Base-by-base conservation (phyloP, 2,888 invertebrate species). In the Polymixis lichenea region DNA sequence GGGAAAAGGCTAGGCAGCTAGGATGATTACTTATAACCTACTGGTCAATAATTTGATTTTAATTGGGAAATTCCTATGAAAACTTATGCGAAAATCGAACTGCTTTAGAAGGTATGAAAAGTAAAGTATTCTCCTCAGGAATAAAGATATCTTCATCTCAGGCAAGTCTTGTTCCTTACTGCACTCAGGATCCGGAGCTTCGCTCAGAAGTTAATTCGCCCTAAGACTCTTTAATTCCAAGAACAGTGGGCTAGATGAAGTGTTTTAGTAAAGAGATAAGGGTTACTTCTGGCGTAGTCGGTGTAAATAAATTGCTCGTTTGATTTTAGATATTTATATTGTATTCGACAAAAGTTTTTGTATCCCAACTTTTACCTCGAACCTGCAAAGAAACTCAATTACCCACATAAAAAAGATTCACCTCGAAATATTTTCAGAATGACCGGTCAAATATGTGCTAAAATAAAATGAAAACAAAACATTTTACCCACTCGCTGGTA, bases 381-480 rank as follows among this genome's bases (percentile, higher is more conserved):
- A 61, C 49, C 60, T 75, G 69, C 62, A 77, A 64, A 86, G 11
- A 46, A 71, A 69, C 43, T 74, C 53, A 78, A 71, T 82, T 71
- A 67, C 56, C 22, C 19, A 25, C 62, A 60, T 76, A 67, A 67
- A 84, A 83, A 65, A 60, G 73, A 55, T 56, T 71, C 85, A 84
- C 74, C 75, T 84, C 72, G 68, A 53, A 78, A 81, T 86, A 84
- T 86, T 81, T 80, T 67, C 75, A 78, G 83, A 86, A 80, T 83
- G 87, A 87, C 87, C 83, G 83, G 83, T 87, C 78, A 88, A 84
- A 80, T 69, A 87, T 78, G 75, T 73, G 73, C 80, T 72, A 66
- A 77, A 87, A 79, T 78, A 80, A 86, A 72, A 79, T 74, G 69
- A 83, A 86, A 87, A 86, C 86, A 83, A 87, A 86, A 86, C 83